Conservation (phyloP, 2,113 vertebrate species). For the Girardinichthys multiradiatus region DNA sequence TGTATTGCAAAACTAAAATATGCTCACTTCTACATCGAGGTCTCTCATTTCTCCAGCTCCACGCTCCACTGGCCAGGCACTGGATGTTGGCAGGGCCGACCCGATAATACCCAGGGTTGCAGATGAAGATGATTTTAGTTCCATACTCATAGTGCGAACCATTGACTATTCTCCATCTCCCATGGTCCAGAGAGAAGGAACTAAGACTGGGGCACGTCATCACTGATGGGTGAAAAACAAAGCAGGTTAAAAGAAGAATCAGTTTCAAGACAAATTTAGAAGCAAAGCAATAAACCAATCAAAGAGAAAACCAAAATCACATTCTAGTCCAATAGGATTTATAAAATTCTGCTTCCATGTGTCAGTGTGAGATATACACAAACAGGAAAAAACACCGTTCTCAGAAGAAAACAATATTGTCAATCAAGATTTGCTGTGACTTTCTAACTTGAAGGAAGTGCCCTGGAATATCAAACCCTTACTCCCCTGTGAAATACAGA, state of each 20-base stretch:
- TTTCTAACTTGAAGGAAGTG: constrained; percentile 26
- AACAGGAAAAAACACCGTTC: constrained; percentile 46
- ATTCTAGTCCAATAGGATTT: constrained; percentile 39
- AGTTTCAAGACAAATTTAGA: not conserved
- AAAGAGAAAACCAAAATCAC: constrained; percentile 32
- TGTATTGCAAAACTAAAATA: not conserved
- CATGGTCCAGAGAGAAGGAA: constrained; percentile 95
- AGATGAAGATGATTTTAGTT: constrained; percentile 95
- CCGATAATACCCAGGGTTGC: constrained; percentile 93
- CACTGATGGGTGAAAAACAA: constrained; percentile 73
- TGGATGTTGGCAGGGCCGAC: constrained; percentile 93
- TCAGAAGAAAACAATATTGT: constrained; percentile 52
- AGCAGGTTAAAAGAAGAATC: constrained; percentile 9
- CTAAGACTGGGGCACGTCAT: constrained; percentile 94
- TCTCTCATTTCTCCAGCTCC: constrained; percentile 96
- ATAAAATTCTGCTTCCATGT: constrained; percentile 40
- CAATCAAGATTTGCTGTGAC: constrained; percentile 48
- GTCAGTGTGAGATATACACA: constrained; percentile 30
- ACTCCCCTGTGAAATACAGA: constrained; percentile 5
- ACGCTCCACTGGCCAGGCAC: constrained; percentile 92
- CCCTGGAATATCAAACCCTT: constrained; percentile 27
- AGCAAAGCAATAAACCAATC: constrained; percentile 19
- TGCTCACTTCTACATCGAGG: constrained; percentile 92
- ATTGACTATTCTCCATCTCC: constrained; percentile 95
- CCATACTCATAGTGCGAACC: constrained; percentile 95